These are phyloP conservation scores for Toxotes jaculatrix DNA, from an alignment of 2,113 vertebrate genomes.

Conservation along the genomic window DNA sequence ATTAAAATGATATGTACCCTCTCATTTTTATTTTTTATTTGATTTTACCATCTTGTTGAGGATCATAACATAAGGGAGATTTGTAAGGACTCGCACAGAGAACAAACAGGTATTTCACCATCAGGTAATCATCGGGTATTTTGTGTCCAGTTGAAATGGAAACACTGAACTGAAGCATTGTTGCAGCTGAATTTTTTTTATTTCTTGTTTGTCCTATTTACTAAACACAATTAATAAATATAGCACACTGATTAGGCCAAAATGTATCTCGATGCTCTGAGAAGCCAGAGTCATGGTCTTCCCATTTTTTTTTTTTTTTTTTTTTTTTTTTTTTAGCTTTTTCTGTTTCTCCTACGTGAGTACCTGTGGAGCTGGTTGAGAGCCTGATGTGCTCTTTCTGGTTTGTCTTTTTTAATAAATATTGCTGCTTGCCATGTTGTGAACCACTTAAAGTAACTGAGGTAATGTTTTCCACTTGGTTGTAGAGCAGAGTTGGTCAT, in stretches of 20 bases:
- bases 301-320: neutral
- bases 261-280: neutral
- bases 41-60: too few species aligned
- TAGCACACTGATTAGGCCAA: neutral
- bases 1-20: too few species aligned
- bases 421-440: constrained; percentile 33
- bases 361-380: constrained; percentile 26
- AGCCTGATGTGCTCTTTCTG: constrained; percentile 26
- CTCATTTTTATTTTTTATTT: too few species aligned
- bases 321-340: neutral
- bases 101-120: too few species aligned
- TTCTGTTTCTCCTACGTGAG: neutral
- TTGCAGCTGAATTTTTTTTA: neutral
- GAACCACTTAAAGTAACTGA: constrained; percentile 36
- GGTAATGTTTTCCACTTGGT: constrained; percentile 66
- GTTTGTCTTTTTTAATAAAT: constrained; percentile 19
- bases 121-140: neutral
- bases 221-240: neutral
- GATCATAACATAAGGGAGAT: too few species aligned
- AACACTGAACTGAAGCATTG: neutral
- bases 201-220: neutral
- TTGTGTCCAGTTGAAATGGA: neutral
- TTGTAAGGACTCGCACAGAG: too few species aligned
- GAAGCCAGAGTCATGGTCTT: neutral
- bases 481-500: constrained; percentile 31